Conservation (phyloP, 2,113 vertebrate genomes). For the Pollimyrus isidori region DNA sequence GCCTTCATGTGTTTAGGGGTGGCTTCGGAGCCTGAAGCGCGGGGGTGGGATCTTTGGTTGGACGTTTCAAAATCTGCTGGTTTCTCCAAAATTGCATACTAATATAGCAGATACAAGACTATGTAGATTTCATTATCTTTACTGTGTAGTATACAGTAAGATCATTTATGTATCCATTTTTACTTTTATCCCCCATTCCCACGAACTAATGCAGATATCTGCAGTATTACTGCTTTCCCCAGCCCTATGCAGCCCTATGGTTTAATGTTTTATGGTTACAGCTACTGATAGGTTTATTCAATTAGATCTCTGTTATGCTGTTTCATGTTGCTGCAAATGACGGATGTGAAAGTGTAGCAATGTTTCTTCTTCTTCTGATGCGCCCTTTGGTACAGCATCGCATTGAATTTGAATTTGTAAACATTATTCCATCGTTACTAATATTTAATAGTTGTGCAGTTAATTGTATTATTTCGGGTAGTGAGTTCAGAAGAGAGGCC, state of each 20-base stretch:
- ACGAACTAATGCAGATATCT: too few species aligned
- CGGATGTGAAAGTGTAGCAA: background rate
- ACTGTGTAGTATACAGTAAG: too few species aligned
- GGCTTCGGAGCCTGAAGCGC: too few species aligned
- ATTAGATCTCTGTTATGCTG: background rate
- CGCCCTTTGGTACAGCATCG: background rate
- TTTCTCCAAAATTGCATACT: too few species aligned
- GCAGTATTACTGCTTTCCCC: background rate
- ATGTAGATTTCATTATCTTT: too few species aligned
- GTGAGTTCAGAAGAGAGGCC: background rate
- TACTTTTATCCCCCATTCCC: too few species aligned
- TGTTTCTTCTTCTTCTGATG: background rate
- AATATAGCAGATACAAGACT: too few species aligned
- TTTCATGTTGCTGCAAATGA: background rate
- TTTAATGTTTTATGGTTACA: background rate
- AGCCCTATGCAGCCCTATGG: background rate
- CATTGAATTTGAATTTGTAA: background rate
- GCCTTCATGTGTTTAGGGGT: too few species aligned
- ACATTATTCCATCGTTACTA: background rate
- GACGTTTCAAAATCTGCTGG: too few species aligned
- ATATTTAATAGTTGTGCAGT: background rate
- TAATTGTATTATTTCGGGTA: background rate
- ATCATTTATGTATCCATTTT: too few species aligned
- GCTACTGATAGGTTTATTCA: background rate
- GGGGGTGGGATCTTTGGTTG: too few species aligned